A percentile compares a stretch with the other conserved stretches of the same genome.
phyloP scores from a whole-genome alignment of 2,797 vertebrate genomes.

The Scarus forsteni region DNA sequence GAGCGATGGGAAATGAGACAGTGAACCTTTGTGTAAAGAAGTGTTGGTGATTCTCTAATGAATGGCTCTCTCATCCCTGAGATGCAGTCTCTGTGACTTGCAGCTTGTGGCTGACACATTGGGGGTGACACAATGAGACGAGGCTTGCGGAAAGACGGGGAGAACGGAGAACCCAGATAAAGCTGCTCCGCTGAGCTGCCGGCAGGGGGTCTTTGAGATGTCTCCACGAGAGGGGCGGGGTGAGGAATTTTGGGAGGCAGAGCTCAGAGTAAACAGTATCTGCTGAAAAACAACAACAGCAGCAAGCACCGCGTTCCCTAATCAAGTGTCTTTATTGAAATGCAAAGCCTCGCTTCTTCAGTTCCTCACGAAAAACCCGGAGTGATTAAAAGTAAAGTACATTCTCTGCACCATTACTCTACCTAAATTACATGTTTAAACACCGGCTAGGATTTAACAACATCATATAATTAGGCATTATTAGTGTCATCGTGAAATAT shows the following conservation, averaged over 20 bases:
- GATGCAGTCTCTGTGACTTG: constrained; percentile 63
- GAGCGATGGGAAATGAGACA: constrained; percentile 56
- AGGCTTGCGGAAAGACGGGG: constrained; percentile 60
- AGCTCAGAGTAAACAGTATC: constrained; percentile 75
- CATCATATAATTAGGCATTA: constrained; percentile 73
- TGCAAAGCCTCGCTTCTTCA: constrained; percentile 71
- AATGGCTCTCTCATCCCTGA: constrained; percentile 73
- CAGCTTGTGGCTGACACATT: constrained; percentile 70
- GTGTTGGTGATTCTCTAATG: constrained; percentile 68
- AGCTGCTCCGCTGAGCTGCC: constrained; percentile 73
- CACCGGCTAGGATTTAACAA: constrained; percentile 66
- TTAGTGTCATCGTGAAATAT: constrained; percentile 72
- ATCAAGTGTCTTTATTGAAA: constrained; percentile 78
- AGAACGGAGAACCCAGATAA: constrained; percentile 73
- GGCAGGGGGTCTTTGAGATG: constrained; percentile 81
- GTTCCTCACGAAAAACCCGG: constrained; percentile 47
- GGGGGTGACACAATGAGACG: constrained; percentile 65
- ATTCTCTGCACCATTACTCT: constrained; percentile 71
- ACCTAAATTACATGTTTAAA: constrained; percentile 76
- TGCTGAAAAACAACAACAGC: constrained; percentile 75
- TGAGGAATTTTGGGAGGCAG: constrained; percentile 63
- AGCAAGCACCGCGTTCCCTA: constrained; percentile 60
- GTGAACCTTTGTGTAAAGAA: constrained; percentile 55
- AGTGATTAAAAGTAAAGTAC: constrained; percentile 65
- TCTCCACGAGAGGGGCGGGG: constrained; percentile 63